Evolutionary conservation across 2,888 invertebrate species (phyloP).

Genomic region (Papilio protenor): DNA sequence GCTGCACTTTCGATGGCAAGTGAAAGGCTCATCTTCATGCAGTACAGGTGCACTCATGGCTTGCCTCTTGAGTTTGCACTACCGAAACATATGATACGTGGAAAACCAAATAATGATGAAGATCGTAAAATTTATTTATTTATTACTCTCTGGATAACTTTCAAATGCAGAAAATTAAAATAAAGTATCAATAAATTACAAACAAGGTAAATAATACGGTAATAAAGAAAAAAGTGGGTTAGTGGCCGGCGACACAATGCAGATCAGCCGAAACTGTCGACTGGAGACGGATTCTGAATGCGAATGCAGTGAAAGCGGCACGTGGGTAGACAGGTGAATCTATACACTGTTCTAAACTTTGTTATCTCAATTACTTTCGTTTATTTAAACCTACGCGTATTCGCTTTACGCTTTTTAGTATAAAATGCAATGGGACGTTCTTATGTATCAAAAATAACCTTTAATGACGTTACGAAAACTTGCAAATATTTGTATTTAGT

Average conservation of each 20-base stretch:
- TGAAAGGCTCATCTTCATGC: conserved; percentile 79
- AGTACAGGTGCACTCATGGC: conserved; percentile 55
- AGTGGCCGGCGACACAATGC: conserved; percentile 30
- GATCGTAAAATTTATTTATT: too few relatives aligned
- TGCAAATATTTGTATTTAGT: too few relatives aligned
- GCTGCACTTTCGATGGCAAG: conserved; percentile 81
- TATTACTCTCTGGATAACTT: conserved; percentile 42
- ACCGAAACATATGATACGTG: neutral
- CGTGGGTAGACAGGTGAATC: conserved; percentile 39
- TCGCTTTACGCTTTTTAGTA: too few relatives aligned
- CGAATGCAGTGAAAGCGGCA: conserved; percentile 43
- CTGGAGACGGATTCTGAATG: conserved; percentile 29
- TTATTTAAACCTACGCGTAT: neutral
- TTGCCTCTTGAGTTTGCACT: neutral
- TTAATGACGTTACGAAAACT: too few relatives aligned
- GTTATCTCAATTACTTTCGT: conserved; percentile 21
- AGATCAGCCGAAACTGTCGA: conserved; percentile 40
- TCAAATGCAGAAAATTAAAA: conserved; percentile 39
- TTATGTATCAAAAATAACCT: too few relatives aligned
- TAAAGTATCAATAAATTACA: conserved; percentile 31
- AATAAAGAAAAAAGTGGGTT: conserved; percentile 37
- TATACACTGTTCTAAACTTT: conserved; percentile 23
- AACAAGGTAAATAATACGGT: neutral
- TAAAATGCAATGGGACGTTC: too few relatives aligned
- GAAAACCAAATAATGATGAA: neutral